Conservation (phyloP, 2,888 invertebrate genomes). For the Masnerella sp. region DNA sequence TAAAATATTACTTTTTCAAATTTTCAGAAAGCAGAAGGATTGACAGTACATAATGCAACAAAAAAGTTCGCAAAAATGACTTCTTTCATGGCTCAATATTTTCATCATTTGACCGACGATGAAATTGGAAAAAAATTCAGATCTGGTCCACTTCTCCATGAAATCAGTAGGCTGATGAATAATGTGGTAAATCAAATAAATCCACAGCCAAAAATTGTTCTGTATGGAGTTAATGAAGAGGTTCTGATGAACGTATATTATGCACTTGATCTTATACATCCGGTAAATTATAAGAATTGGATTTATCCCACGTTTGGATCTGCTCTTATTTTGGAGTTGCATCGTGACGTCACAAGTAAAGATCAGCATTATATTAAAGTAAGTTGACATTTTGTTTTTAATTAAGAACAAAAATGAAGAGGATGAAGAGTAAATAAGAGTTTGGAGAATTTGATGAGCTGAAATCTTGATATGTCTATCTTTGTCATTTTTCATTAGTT, state of each 20-base stretch:
- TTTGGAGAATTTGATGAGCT: too few relatives aligned
- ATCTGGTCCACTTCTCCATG: slow-evolving; percentile 1
- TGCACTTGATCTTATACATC: neutral
- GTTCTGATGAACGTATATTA: neutral
- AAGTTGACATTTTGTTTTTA: neutral
- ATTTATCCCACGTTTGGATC: neutral
- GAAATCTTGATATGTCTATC: too few relatives aligned
- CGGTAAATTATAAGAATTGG: neutral
- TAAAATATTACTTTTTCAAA: too few relatives aligned
- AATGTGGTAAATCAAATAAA: neutral
- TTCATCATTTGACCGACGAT: neutral
- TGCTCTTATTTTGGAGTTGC: neutral
- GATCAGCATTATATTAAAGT: neutral
- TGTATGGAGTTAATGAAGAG: slow-evolving; percentile 3
- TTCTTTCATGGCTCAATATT: neutral
- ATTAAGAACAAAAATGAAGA: too few relatives aligned
- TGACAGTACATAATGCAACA: neutral
- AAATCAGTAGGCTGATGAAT: neutral
- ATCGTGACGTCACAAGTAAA: neutral
- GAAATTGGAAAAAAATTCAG: neutral
- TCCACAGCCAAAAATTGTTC: slow-evolving; percentile 1
- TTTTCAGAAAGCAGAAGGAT: slow-evolving; percentile 13
- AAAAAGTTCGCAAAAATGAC: neutral
- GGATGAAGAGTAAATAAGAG: too few relatives aligned
- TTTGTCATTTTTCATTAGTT: too few relatives aligned